Evolutionary conservation across 30 jellyfish, hydroid and myxozoan species (phyloP), one percentile per base, ranked within the genome.

Genomic region (Aurelia sp.): DNA sequence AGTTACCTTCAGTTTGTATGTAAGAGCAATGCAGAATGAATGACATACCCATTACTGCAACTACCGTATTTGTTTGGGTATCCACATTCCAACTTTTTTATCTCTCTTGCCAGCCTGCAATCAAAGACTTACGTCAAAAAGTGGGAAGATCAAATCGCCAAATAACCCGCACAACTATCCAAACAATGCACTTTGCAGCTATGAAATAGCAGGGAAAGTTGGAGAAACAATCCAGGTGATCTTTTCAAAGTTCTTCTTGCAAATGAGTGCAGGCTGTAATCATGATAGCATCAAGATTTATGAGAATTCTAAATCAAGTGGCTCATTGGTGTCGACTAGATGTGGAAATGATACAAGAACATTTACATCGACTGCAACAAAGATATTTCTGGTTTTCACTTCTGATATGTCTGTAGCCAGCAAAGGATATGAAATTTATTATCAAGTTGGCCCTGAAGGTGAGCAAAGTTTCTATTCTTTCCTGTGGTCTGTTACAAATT

Each of bases 121-220:
- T 41, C 81, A 13, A 71, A n/a, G 40, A 11, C 30, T 83, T 10
- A 4, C 81, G 11, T 66, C 67, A 6, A 31, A 17, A 27, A 50
- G 58, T 16, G 93, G 93, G 6, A 70, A 31, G 6, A 27, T 83
- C 58, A 30, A 85, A 11, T 50, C 87, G 9, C 93, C 87, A 41
- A 70, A 70, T 50, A 60, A 58, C 27, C 93, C 93, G 10, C 31
- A 37, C 30, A 60, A 69, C 40, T 83, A 83, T 51, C 85, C 86
- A 1, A 69, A 37, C 66, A 48, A 48, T 40, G 66, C 66, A 7
- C 44, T n/a, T n/a, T 83, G 93, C 69, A 40, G 73, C 4, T 83
- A 82, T 67, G 40, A 70, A 68, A 83, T 83, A 13, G 48, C 71
- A 44, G 83, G 83, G 53, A 72, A 44, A n/a, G 19, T 44, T 4